Percentiles rank a stretch among this genome's conserved stretches.
Conservation (phyloP, 2,113 vertebrate genomes). For the Panurus biarmicus region DNA sequence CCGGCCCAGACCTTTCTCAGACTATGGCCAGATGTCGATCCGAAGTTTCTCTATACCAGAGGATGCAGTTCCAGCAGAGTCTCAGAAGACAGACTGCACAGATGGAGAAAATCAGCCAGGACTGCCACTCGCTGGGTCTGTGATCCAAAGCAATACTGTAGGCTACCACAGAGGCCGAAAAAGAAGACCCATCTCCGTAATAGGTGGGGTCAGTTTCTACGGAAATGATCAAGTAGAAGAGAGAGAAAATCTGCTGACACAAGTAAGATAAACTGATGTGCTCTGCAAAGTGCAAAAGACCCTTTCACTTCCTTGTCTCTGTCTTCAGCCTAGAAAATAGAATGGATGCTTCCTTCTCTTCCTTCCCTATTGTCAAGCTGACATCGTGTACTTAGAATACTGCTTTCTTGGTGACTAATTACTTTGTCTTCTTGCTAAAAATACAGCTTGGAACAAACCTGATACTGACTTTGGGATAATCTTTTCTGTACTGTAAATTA, state of each 20-base stretch:
- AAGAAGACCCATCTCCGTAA: constrained; percentile 84
- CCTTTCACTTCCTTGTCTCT: constrained; percentile 52
- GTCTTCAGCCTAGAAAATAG: constrained; percentile 48
- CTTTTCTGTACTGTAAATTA: constrained; percentile 38
- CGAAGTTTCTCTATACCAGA: constrained; percentile 87
- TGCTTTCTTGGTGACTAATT: constrained; percentile 56
- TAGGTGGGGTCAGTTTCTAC: constrained; percentile 82
- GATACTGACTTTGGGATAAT: background rate
- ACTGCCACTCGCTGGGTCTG: background rate
- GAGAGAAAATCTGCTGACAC: constrained; percentile 76
- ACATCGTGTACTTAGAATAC: background rate
- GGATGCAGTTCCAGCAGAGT: constrained; percentile 70
- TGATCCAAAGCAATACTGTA: constrained; percentile 10
- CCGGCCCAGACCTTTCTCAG: constrained; percentile 86
- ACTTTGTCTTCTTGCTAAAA: constrained; percentile 31
- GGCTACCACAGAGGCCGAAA: constrained; percentile 60
- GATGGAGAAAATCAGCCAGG: constrained; percentile 45
- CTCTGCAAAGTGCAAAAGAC: constrained; percentile 39
- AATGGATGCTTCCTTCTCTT: constrained; percentile 46
- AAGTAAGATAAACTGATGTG: constrained; percentile 80
- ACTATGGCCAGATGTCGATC: constrained; percentile 82
- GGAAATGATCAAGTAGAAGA: constrained; percentile 70
- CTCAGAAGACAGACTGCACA: constrained; percentile 19
- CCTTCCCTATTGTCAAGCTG: constrained; percentile 40
- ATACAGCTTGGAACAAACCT: constrained; percentile 12